A percentile compares a stretch with the other conserved stretches of the same genome.
Conservation (phyloP, 2,888 invertebrate genomes). For the Andrena camellia region DNA sequence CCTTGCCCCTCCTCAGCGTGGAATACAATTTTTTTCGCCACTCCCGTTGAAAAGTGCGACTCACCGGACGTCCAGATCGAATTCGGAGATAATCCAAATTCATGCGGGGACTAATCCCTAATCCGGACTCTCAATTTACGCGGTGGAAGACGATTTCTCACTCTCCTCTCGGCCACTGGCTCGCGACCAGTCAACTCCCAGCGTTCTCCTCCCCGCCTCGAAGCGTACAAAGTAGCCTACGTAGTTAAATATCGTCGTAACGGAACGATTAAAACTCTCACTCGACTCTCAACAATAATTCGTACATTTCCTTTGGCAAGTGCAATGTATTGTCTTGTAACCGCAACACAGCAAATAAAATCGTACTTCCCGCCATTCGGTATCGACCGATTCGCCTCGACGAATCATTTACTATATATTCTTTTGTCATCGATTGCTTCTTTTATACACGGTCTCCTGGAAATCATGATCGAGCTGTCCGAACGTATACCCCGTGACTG, state of each 20-base stretch:
- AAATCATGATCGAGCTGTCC: conserved; percentile 5
- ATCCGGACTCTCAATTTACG: conserved; percentile 33
- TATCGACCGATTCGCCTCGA: conserved; percentile 26
- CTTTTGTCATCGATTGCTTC: conserved; percentile 40
- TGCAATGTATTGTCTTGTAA: conserved; percentile 66
- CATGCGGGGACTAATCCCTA: conserved; percentile 21
- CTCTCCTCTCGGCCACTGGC: background rate
- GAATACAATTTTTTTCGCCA: conserved; percentile 11
- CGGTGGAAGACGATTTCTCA: conserved; percentile 35
- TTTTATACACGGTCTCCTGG: conserved; percentile 21
- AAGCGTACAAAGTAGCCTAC: conserved; percentile 36
- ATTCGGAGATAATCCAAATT: conserved; percentile 49
- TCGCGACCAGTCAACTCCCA: background rate
- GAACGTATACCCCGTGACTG: too few species aligned
- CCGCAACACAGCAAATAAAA: conserved; percentile 62
- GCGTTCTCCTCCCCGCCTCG: background rate
- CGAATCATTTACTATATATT: conserved; percentile 18
- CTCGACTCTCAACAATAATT: conserved; percentile 58
- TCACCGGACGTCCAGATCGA: conserved; percentile 25
- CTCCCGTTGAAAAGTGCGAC: conserved; percentile 8
- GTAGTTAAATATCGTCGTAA: conserved; percentile 31
- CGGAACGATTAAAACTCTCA: conserved; percentile 57
- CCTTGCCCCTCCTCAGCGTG: background rate
- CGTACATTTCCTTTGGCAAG: conserved; percentile 62
- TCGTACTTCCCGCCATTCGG: conserved; percentile 13